Conservation (phyloP, 2,113 vertebrate species). For the Sterrhoptilus dennistouni region DNA sequence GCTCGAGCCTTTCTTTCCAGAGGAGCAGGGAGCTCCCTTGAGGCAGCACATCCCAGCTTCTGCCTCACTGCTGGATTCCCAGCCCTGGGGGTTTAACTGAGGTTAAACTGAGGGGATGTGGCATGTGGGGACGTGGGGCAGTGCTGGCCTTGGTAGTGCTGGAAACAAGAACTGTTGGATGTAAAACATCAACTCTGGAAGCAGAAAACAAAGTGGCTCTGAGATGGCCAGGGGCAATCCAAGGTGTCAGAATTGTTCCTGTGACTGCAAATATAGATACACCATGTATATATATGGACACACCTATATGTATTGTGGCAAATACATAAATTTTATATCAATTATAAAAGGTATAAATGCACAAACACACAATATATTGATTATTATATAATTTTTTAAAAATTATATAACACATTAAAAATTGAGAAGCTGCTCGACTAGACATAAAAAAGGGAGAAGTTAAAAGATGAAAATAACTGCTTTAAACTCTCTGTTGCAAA, state of each 20-base stretch:
- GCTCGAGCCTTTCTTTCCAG: not conserved
- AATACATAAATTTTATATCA: not conserved
- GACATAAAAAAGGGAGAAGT: not conserved
- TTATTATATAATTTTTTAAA: not conserved
- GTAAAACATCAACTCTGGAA: not conserved
- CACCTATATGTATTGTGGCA: not conserved
- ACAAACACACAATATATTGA: not conserved
- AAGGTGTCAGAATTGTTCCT: not conserved
- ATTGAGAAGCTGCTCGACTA: not conserved
- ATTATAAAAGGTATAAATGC: not conserved
- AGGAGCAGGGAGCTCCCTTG: not conserved
- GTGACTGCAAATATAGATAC: not conserved
- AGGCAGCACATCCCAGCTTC: not conserved
- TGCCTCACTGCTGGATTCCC: not conserved
- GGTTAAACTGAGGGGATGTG: not conserved
- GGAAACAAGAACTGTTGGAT: not conserved
- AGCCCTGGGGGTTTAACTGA: not conserved
- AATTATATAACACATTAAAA: not conserved
- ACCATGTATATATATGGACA: no score
- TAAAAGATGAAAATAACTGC: not conserved
- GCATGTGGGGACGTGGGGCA: not conserved
- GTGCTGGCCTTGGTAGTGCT: not conserved
- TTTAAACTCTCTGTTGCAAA: not conserved
- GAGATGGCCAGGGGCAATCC: not conserved
- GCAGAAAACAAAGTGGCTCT: not conserved